Evolutionary conservation across 2,888 invertebrate species (phyloP), one percentile per base, ranked within the genome.

Genomic region (Rhabditophanes sp.): DNA sequence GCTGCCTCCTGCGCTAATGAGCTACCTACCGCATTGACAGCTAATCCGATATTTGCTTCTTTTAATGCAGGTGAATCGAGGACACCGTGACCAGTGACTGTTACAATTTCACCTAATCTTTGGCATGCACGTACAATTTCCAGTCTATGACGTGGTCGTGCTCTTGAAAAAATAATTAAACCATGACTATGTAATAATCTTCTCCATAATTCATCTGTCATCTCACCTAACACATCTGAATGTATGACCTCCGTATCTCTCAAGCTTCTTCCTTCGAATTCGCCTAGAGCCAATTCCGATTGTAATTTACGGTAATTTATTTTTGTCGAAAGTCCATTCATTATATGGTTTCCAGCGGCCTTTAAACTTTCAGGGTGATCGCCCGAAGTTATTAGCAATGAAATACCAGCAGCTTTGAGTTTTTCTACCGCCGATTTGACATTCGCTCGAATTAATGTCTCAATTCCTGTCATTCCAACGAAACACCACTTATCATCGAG

Each of bases 41-140:
- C 50, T 9, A 49, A 33, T 17, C 51, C 53, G n/a, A 53, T 32
- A 31, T 51, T 31, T 3, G 53, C 42, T 20, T 39, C 30, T 25
- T 46, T 44, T 19, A 51, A 37, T 6, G 44, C 38, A 1, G 39
- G 35, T 7, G 45, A 45, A 31, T 53, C 53, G 20, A 41, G 25
- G 4, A 53, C 31, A 11, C 45, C 48, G 31, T 54, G 49, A 6
- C 50, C 50, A 6, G 46, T 44, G 18, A 53, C 24, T 20, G 47
- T 44, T 12, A 47, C 47, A 12, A 35, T 23, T 25, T 42, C 36
- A 17, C 33, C 37, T 5, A 20, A 12, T 24, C 14, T 16, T 32
- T 52, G 47, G 27, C 46, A 48, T 24, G 8, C 1, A 30, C 3
- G 11, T n/a, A 27, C 8, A 24, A 15, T 33, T 37, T 42, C 22